Conservation (phyloP, 2,113 vertebrate genomes). For the Ibidorhyncha struthersii region DNA sequence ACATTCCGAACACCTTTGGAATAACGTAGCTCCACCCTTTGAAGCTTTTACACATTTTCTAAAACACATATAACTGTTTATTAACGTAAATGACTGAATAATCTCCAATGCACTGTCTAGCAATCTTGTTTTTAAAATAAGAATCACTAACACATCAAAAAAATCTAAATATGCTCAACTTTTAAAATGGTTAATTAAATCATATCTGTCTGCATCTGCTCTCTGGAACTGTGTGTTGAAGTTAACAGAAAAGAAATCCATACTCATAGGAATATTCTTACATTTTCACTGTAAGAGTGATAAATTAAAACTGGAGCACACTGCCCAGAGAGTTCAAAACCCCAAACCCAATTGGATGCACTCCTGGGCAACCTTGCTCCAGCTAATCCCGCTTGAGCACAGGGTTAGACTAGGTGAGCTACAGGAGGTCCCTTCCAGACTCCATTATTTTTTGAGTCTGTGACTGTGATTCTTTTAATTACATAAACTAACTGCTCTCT, state of each 20-base stretch:
- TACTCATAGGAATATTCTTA: constrained; percentile 1
- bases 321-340: neutral
- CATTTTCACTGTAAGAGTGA: neutral
- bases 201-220: neutral
- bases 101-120: neutral
- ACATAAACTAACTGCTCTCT: constrained; percentile 42
- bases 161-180: neutral
- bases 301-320: neutral
- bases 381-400: neutral
- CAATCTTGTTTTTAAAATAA: neutral
- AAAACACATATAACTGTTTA: neutral
- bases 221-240: constrained; percentile 1
- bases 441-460: neutral
- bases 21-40: neutral
- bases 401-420: neutral
- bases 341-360: neutral
- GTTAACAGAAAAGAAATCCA: neutral
- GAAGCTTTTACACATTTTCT: neutral
- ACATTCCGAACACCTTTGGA: neutral
- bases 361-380: neutral
- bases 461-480: constrained; percentile 10
- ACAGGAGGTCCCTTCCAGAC: no score
- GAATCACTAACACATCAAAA: neutral
- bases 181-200: constrained; percentile 20
- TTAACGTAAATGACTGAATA: neutral